phyloP scores from a whole-genome alignment of 2,113 vertebrate genomes.

The Gulo gulo region DNA sequence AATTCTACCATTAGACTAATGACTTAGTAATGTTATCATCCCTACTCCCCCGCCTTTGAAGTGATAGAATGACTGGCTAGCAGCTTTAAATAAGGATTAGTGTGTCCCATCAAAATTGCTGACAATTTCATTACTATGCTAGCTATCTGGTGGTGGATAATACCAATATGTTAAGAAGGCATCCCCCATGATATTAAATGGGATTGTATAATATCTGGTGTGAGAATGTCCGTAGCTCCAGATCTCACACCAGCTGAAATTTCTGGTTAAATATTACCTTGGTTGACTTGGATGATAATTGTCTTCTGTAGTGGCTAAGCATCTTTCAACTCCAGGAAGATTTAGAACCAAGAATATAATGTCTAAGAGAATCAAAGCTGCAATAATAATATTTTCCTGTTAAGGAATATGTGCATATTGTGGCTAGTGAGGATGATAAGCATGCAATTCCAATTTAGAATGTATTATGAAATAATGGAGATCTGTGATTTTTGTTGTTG shows the following conservation, averaged over 20 bases:
- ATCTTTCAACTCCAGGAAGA: neutral
- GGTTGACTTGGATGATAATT: neutral
- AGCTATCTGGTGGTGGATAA: neutral
- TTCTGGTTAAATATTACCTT: neutral
- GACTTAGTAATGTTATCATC: neutral
- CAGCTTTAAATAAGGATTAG: neutral
- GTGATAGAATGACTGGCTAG: neutral
- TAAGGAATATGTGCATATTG: neutral
- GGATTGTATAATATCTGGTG: neutral
- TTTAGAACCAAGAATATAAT: constrained; percentile 11
- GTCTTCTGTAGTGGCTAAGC: neutral
- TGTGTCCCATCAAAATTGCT: neutral
- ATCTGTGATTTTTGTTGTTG: neutral
- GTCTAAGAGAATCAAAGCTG: neutral
- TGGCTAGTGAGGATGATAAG: neutral
- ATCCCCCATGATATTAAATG: neutral
- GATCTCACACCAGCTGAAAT: neutral
- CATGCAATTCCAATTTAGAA: neutral
- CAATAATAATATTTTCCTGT: neutral
- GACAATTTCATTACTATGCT: neutral
- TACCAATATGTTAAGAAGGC: neutral
- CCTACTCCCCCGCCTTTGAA: neutral
- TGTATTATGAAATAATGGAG: neutral
- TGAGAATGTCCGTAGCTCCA: neutral
- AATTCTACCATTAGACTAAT: neutral